Evolutionary conservation across 2,797 vertebrate genomes (phyloP).

Genomic region (Orientallactaga sibirica): DNA sequence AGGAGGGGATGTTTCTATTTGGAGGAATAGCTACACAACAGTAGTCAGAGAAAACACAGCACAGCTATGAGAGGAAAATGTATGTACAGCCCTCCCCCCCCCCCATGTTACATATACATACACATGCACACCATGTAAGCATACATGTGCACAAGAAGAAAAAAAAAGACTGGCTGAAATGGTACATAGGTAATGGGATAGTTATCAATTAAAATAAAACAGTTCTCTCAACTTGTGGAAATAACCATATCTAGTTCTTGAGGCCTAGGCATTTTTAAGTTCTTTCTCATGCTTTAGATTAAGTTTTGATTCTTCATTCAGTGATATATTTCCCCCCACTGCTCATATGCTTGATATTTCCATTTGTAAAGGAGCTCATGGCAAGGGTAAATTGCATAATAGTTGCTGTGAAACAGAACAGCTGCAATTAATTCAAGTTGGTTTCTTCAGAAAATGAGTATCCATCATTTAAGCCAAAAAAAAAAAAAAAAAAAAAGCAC

Average conservation of each 20-base stretch:
- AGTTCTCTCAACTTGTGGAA: conserved; percentile 6
- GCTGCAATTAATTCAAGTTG: conserved; percentile 55
- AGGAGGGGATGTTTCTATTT: too few species aligned
- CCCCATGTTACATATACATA: background rate
- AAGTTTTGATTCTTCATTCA: conserved; percentile 71
- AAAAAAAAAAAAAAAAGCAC: background rate
- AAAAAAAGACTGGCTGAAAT: conserved; percentile 23
- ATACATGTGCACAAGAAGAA: background rate
- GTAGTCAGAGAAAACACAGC: background rate
- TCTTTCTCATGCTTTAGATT: conserved; percentile 51
- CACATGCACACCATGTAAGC: background rate
- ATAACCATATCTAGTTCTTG: background rate
- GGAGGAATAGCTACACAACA: too few species aligned
- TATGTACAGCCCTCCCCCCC: too few species aligned
- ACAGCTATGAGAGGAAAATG: background rate
- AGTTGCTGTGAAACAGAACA: conserved; percentile 63
- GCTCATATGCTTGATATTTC: conserved; percentile 32
- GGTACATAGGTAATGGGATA: background rate
- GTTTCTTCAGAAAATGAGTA: conserved; percentile 12
- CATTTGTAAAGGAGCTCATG: conserved; percentile 59
- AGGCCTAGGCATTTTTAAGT: conserved; percentile 30
- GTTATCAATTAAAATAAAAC: conserved; percentile 29
- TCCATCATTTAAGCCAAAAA: background rate
- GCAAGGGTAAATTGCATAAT: conserved; percentile 51
- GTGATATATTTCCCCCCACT: background rate